Evolutionary conservation across 2,113 vertebrate genomes (phyloP).

Genomic region (Scalopus aquaticus): DNA sequence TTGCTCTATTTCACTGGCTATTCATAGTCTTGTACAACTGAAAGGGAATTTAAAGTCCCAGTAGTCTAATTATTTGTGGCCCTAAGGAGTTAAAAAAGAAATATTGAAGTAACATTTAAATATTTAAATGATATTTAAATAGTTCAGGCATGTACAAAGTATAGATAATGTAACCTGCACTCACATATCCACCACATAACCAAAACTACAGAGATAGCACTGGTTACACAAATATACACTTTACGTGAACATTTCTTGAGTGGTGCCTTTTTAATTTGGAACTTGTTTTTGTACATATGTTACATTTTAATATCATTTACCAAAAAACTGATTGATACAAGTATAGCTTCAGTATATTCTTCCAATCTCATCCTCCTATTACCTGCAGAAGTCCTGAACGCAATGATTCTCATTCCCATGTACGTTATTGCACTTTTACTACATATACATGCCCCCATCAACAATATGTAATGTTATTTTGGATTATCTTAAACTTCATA

Average conservation of each 20-base stretch:
- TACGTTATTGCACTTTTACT: neutral
- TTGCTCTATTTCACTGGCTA: neutral
- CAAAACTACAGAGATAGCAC: neutral
- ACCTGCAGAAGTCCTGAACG: neutral
- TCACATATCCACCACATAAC: neutral
- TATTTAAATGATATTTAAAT: neutral
- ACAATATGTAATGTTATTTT: neutral
- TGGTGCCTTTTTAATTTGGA: neutral
- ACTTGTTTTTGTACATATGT: neutral
- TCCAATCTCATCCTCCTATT: neutral
- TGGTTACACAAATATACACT: neutral
- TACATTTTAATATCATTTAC: neutral
- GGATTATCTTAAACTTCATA: neutral
- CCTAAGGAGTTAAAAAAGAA: neutral
- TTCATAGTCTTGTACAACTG: neutral
- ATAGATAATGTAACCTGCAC: neutral
- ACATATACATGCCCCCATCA: neutral
- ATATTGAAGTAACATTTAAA: neutral
- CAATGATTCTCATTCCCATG: neutral
- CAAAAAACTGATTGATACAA: neutral
- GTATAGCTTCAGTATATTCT: neutral
- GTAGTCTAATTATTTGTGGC: neutral
- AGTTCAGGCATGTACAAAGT: neutral
- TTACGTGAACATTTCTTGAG: neutral
- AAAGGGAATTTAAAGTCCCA: neutral